These are phyloP conservation scores for Petaurus breviceps DNA, from an alignment of 2,113 vertebrate species.

Conservation along the genomic window DNA sequence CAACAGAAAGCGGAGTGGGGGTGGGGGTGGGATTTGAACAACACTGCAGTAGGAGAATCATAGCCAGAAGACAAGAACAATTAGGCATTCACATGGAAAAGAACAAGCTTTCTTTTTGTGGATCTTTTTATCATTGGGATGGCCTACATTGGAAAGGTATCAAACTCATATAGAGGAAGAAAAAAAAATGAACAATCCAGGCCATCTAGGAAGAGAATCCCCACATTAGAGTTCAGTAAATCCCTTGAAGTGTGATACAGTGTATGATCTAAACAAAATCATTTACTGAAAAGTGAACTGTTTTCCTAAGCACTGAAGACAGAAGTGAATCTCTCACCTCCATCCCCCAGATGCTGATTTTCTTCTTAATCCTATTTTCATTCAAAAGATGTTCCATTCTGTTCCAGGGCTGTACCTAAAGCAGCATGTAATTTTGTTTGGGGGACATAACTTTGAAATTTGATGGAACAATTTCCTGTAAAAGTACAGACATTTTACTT, in stretches of 20 bases:
- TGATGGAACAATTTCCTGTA: background rate
- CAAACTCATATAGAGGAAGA: background rate
- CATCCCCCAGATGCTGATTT: background rate
- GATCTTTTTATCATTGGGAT: background rate
- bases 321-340: background rate
- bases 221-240: background rate
- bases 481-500: background rate
- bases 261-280: background rate
- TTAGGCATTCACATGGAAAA: background rate
- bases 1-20: background rate
- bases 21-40: background rate
- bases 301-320: background rate
- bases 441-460: background rate
- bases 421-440: background rate
- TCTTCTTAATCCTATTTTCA: background rate
- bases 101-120: background rate
- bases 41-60: background rate
- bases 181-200: background rate
- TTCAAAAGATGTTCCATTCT: background rate
- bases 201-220: background rate
- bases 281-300: background rate
- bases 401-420: background rate
- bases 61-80: background rate
- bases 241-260: background rate
- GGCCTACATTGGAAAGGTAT: background rate